Evolutionary conservation across 2,113 vertebrate genomes (phyloP).

Genomic region (Agelaius tricolor): DNA sequence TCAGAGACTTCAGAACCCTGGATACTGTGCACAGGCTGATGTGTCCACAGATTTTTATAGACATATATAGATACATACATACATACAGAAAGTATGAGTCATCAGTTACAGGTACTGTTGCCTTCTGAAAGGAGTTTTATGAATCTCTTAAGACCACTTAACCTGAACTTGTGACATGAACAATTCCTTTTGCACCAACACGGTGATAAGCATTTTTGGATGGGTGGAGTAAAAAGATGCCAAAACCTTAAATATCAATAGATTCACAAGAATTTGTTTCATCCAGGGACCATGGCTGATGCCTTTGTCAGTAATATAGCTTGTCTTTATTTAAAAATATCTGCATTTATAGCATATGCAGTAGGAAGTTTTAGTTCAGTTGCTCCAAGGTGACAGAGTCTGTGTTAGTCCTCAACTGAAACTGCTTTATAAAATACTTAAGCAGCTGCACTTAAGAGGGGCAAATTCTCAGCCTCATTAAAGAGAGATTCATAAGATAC

Average conservation of each 20-base stretch:
- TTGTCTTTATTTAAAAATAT: neutral
- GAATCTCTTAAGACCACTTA: neutral
- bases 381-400: neutral
- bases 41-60: neutral
- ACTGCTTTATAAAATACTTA: neutral
- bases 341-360: neutral
- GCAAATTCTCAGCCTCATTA: neutral
- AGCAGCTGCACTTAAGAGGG: neutral
- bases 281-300: neutral
- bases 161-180: neutral
- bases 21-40: neutral
- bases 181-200: neutral
- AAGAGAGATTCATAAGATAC: neutral
- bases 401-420: neutral
- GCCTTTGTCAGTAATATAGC: neutral
- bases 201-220: neutral
- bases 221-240: neutral
- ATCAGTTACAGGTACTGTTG: neutral
- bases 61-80: neutral
- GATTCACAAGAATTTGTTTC: neutral
- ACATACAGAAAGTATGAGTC: neutral
- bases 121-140: neutral
- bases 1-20: neutral
- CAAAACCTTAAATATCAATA: neutral
- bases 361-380: neutral